Evolutionary conservation across 2,888 invertebrate species (phyloP), one percentile per base, ranked within the genome.

Genomic region (Galeruca laticollis): DNA sequence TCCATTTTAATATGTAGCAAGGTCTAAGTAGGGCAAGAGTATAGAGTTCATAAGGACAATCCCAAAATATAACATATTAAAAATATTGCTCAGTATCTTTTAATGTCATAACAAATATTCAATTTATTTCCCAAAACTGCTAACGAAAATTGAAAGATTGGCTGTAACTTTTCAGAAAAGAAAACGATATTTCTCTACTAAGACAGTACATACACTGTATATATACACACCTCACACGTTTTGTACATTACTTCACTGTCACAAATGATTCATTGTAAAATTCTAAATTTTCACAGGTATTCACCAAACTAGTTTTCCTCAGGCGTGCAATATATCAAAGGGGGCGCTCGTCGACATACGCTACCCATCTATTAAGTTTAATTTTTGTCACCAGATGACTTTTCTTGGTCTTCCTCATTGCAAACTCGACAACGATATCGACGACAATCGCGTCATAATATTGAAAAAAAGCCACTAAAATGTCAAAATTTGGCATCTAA

Each of bases 351-450:
- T 71, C 72, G 75, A 70, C 60, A 59, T 40, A 56, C 54, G 76
- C 74, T 76, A 72, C 54, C 80, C 83, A 81, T 68, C 51, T 83
- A 84, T 85, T 85, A 84, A 84, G 84, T 85, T 85, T 84, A 81
- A 78, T 82, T 84, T 64, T 81, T 78, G 81, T 83, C 85, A 84
- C 85, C 85, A 85, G 84, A 81, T 83, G 84, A 83, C 84, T 84
- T 18, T 76, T 81, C 64, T 84, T 80, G 82, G 85, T 86, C 86
- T 86, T 86, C 85, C 86, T 85, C 70, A 81, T 80, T 73, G 60
- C 73, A 77, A 76, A 77, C 85, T 85, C 86, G 85, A 84, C 85
- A 85, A 85, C 85, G 83, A 83, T 73, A 77, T 47, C 18, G 15
- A 47, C 80, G 82, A 82, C 81, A 79, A 80, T 80, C 78, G 26